Base-by-base conservation (phyloP, 1,140 invertebrate species). In the Rhopalosiphum padi region DNA sequence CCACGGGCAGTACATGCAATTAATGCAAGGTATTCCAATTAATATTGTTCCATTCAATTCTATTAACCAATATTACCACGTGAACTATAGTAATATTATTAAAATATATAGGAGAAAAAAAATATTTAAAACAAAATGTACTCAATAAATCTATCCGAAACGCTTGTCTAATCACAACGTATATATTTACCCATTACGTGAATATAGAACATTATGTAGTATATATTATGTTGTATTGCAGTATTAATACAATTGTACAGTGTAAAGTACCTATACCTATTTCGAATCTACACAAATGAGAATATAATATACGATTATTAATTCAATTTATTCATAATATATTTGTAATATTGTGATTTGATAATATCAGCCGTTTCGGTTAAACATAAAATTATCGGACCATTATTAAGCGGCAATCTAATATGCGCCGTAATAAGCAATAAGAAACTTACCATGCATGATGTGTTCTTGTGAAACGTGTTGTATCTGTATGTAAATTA, bases 401-500 rank as follows among this genome's bases (percentile, higher is more conserved):
- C 82, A 83, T 83, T 83, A 83, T 77, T 77, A 77, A 77, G n/a
- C 60, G 18, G 11, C 60, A 77, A n/a, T 15, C 60, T 35, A 77
- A 51, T 51, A 21, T 51, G 15, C 48, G 15, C 48, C 48, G 18
- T 51, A 51, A 77, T 35, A 77, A 77, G 60, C 30, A 77, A 77
- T 18, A n/a, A n/a, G 60, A 77, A 77, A 85, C 83, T 41, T 5
- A 41, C 83, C 41, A 41, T 83, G 82, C 82, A 11, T 37, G 82
- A 22, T 85, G 37, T 22, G 41, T 85, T 85, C 83, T 86, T 86
- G 85, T n/a, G 85, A 86, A 86, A 86, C 15, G 23, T 21, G 85
- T 46, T 86, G 60, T 77, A 77, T 77, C 85, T 46, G 85, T 86
- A 86, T 46, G 85, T 48, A 86, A 86, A 86, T 86, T n/a, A 43